Percentiles rank a stretch among this genome's conserved stretches.
These are phyloP conservation scores for Apodemus sylvaticus DNA, from an alignment of 2,113 vertebrate genomes.

Conservation along the genomic window DNA sequence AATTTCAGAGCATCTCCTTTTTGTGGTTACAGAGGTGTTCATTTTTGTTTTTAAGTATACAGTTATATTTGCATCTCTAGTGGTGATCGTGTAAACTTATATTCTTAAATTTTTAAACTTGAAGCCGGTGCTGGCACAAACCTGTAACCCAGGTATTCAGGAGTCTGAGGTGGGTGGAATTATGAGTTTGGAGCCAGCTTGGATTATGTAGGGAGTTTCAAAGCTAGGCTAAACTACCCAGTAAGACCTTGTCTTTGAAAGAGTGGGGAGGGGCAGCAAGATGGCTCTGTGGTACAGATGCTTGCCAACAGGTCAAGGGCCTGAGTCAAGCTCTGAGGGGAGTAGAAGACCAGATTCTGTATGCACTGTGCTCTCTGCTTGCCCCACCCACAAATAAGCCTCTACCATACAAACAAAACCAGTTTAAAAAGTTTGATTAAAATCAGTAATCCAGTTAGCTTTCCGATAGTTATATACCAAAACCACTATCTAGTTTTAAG, in stretches of 20 bases:
- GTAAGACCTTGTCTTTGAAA: not conserved
- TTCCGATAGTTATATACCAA: not conserved
- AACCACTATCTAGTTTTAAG: not conserved
- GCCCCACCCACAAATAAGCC: not conserved
- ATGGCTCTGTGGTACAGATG: not conserved
- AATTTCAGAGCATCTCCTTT: slow-evolving; percentile 33
- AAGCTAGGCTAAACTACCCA: not conserved
- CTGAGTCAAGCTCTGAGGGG: too few species aligned
- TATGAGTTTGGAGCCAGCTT: not conserved
- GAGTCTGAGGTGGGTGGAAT: not conserved
- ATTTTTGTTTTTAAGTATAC: not conserved
- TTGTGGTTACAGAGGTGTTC: not conserved
- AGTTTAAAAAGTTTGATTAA: slow-evolving; percentile 1
- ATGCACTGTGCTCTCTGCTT: not conserved
- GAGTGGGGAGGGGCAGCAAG: not conserved
- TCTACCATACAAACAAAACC: not conserved
- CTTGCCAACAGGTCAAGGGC: not conserved
- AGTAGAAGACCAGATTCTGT: not conserved
- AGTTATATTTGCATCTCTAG: not conserved
- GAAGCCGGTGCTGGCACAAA: not conserved
- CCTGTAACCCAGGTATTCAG: not conserved
- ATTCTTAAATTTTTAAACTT: slow-evolving; percentile 60
- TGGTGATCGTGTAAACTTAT: slow-evolving; percentile 33
- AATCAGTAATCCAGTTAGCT: slow-evolving; percentile 2
- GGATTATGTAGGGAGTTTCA: not conserved